A percentile compares a stretch with the other conserved stretches of the same genome.
phyloP scores from a whole-genome alignment of 2,113 vertebrate species.

The Campylorhamphus procurvoides region DNA sequence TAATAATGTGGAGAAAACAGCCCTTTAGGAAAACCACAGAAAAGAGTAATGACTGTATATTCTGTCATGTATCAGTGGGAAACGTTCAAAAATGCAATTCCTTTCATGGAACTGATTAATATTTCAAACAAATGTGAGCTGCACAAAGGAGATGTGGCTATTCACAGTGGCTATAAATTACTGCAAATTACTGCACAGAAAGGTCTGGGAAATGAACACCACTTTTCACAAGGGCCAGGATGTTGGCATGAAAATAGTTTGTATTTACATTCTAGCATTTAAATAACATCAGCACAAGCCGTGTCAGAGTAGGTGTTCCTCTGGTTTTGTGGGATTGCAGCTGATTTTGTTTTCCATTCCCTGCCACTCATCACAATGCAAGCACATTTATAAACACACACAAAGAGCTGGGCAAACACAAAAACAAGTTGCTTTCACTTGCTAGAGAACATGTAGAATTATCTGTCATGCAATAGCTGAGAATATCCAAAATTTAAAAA shows the following conservation, averaged over 20 bases:
- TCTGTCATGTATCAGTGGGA: slow-evolving; percentile 25
- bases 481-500: background rate
- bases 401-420: background rate
- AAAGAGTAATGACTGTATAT: slow-evolving; percentile 39
- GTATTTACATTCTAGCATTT: slow-evolving; percentile 60
- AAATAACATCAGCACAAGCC: slow-evolving; percentile 3
- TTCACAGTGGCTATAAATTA: slow-evolving; percentile 39
- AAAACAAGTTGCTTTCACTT: background rate
- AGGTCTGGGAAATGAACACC: slow-evolving; percentile 22
- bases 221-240: background rate
- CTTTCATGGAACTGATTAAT: slow-evolving; percentile 32
- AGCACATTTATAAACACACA: background rate
- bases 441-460: background rate
- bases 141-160: slow-evolving; percentile 1
- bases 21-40: slow-evolving; percentile 53
- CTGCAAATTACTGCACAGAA: background rate
- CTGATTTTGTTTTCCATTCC: background rate
- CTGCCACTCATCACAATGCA: background rate
- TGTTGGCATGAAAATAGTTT: background rate
- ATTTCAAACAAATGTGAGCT: slow-evolving; percentile 35
- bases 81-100: background rate
- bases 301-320: slow-evolving; percentile 7
- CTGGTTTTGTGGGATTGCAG: background rate
- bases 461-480: background rate
- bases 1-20: slow-evolving; percentile 32